These are phyloP conservation scores for Gymnopithys bicolor DNA, from an alignment of 2,797 vertebrate genomes.

Conservation along the genomic window DNA sequence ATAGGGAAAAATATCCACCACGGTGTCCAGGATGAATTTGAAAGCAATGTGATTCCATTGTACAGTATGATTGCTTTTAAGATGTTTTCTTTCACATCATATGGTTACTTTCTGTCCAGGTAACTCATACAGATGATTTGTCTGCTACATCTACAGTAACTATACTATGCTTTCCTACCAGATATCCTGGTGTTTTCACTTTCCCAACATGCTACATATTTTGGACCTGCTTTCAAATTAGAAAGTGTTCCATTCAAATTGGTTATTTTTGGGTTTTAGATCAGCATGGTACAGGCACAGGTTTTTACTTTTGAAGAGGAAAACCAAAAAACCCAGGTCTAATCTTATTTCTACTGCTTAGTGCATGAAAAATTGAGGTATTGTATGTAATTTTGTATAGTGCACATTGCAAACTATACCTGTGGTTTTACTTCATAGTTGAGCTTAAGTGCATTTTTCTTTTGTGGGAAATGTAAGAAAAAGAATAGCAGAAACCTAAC, in stretches of 20 bases:
- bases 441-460: not conserved
- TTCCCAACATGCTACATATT: not conserved
- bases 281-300: not conserved
- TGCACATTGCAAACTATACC: not conserved
- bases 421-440: not conserved
- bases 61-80: not conserved
- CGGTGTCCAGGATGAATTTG: not conserved
- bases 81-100: not conserved
- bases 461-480: not conserved
- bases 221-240: not conserved
- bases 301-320: not conserved
- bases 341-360: not conserved
- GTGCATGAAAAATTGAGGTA: not conserved
- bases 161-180: not conserved
- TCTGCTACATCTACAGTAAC: not conserved
- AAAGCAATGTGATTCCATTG: not conserved
- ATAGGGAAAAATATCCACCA: not conserved
- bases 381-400: not conserved
- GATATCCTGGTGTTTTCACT: not conserved
- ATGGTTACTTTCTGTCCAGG: not conserved
- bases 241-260: not conserved
- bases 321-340: not conserved
- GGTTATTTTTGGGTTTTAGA: not conserved
- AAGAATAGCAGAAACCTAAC: not conserved
- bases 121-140: not conserved